Percentiles rank a stretch among this genome's conserved stretches.
Evolutionary conservation across 2,797 vertebrate genomes (phyloP).

Genomic region (Thamnophis elegans): DNA sequence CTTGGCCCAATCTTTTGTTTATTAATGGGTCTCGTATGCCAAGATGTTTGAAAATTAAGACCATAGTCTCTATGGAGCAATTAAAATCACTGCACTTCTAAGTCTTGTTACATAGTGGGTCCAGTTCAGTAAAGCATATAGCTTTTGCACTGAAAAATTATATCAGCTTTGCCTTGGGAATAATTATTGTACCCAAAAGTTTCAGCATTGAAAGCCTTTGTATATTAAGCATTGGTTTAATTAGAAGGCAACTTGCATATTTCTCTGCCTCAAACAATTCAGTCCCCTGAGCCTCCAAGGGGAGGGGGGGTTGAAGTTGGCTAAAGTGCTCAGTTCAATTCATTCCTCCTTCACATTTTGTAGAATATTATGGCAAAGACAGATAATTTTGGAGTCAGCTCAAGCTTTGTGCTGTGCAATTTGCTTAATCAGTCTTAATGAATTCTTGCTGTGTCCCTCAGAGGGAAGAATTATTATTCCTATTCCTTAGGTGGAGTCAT

Average conservation of each 20-base stretch:
- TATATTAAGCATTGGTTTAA: conserved; percentile 56
- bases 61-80: conserved; percentile 44
- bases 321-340: conserved; percentile 25
- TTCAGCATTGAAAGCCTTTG: conserved; percentile 49
- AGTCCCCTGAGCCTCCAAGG: conserved; percentile 26
- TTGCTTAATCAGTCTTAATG: conserved; percentile 24
- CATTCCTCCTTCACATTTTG: conserved; percentile 37
- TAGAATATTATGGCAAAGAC: conserved; percentile 33
- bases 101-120: conserved; percentile 49
- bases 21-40: conserved; percentile 43
- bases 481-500: neutral
- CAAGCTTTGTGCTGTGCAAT: neutral
- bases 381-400: conserved; percentile 18
- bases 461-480: conserved; percentile 9
- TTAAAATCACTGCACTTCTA: conserved; percentile 47
- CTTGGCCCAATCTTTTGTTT: conserved; percentile 42
- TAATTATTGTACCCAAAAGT: conserved; percentile 58
- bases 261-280: conserved; percentile 39
- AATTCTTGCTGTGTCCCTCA: neutral
- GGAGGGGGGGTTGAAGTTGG: conserved; percentile 21
- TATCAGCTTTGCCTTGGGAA: conserved; percentile 49
- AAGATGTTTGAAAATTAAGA: conserved; percentile 57
- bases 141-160: conserved; percentile 36
- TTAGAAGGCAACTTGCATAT: conserved; percentile 60
- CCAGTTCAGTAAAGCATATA: conserved; percentile 51